These are phyloP conservation scores for Argyresthia albistria DNA, from an alignment of 2,888 invertebrate species.

Conservation along the genomic window DNA sequence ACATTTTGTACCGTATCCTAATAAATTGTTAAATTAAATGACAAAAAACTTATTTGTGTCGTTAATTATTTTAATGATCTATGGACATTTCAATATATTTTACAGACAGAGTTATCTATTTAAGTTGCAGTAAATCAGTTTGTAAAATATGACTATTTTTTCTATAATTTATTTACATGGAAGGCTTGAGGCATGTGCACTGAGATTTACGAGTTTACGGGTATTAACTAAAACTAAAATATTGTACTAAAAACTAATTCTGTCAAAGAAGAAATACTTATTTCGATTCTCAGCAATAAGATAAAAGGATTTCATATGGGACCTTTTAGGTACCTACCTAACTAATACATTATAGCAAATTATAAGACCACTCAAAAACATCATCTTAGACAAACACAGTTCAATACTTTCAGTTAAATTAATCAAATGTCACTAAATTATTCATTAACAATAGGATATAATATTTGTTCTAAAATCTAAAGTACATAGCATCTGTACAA, in stretches of 20 bases:
- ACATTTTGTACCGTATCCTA: too few species aligned
- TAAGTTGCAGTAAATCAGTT: constrained; percentile 3
- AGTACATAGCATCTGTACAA: constrained; percentile 51
- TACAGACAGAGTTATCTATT: not conserved
- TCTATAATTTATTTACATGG: constrained; percentile 50
- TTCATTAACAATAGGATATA: not conserved
- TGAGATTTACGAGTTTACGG: not conserved
- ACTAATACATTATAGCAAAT: too few species aligned
- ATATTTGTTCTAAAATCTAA: constrained; percentile 36
- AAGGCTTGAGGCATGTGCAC: constrained; percentile 37
- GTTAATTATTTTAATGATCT: not conserved
- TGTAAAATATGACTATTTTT: constrained; percentile 11
- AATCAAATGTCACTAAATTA: not conserved
- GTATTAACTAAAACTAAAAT: not conserved
- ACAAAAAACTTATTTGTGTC: too few species aligned
- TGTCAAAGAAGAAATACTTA: too few species aligned
- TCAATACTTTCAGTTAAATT: too few species aligned
- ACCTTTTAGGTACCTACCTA: too few species aligned
- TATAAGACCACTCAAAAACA: too few species aligned
- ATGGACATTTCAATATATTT: not conserved
- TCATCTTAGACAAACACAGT: too few species aligned
- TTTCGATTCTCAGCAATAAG: too few species aligned
- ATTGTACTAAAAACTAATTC: too few species aligned
- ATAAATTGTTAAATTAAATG: too few species aligned
- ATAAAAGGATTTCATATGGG: too few species aligned